phyloP scores from a whole-genome alignment of 2,113 vertebrate species.

The Elaphurus davidianus region DNA sequence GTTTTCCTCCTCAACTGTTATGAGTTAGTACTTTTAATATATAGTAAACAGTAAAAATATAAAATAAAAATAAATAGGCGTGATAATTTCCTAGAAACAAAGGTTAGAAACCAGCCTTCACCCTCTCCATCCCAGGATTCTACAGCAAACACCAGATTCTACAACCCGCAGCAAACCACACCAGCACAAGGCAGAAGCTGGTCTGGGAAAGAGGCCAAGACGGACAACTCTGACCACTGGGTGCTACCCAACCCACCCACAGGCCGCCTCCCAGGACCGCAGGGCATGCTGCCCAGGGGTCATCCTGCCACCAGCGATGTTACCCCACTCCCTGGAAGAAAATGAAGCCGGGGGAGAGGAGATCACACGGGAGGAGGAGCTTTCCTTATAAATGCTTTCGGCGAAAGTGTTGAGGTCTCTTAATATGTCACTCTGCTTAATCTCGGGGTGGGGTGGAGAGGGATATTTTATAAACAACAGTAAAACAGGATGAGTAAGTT shows the following conservation, averaged over 20 bases:
- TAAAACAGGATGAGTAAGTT: neutral
- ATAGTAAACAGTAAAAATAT: neutral
- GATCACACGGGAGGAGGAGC: fast-evolving
- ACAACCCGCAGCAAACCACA: neutral
- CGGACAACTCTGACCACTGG: neutral
- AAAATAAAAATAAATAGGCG: neutral
- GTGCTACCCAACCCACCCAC: neutral
- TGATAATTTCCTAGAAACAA: neutral
- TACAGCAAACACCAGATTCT: neutral
- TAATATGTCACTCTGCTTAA: neutral
- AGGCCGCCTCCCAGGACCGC: neutral
- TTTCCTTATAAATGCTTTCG: neutral
- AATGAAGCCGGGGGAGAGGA: neutral
- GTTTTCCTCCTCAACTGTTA: neutral
- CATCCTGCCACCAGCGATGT: neutral
- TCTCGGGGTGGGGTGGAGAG: neutral
- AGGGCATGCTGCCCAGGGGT: neutral
- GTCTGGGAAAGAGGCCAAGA: neutral
- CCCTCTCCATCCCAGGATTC: neutral
- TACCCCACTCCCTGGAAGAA: neutral
- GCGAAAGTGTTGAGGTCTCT: neutral
- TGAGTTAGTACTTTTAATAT: neutral
- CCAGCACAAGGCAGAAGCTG: neutral
- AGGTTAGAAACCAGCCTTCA: neutral
- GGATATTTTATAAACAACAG: no score